phyloP scores from a whole-genome alignment of 2,888 invertebrate genomes.

The Epinotia demarniana region DNA sequence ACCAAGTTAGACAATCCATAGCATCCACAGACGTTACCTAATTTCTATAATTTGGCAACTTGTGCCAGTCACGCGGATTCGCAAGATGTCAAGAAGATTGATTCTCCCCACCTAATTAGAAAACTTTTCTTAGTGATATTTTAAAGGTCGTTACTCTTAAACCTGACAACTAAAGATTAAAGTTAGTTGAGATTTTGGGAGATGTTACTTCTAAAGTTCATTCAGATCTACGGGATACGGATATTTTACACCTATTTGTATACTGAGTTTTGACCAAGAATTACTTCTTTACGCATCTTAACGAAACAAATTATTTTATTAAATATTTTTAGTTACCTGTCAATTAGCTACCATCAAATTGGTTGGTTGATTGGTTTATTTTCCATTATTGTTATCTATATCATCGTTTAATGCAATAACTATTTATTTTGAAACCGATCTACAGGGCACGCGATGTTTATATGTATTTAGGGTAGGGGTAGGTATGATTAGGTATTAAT shows the following conservation, averaged over 20 bases:
- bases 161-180: conserved; percentile 40
- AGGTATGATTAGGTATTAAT: too few relatives aligned
- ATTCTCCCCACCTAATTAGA: conserved; percentile 77
- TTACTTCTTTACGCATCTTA: too few relatives aligned
- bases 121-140: conserved; percentile 73
- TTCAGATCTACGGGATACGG: background rate
- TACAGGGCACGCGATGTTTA: too few relatives aligned
- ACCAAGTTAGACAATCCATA: conserved; percentile 20
- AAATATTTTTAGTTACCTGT: too few relatives aligned
- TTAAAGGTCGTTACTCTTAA: conserved; percentile 62
- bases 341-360: too few relatives aligned
- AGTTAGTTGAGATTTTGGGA: conserved; percentile 15
- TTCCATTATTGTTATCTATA: too few relatives aligned
- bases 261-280: background rate
- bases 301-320: too few relatives aligned
- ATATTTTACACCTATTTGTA: background rate
- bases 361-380: too few relatives aligned
- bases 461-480: too few relatives aligned
- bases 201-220: background rate
- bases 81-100: conserved; percentile 73
- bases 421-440: too few relatives aligned
- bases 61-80: conserved; percentile 73
- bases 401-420: too few relatives aligned
- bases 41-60: conserved; percentile 70
- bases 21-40: conserved; percentile 39